Evolutionary conservation across 1,140 invertebrate genomes (phyloP).

Genomic region (Drosophila malerkotliana): DNA sequence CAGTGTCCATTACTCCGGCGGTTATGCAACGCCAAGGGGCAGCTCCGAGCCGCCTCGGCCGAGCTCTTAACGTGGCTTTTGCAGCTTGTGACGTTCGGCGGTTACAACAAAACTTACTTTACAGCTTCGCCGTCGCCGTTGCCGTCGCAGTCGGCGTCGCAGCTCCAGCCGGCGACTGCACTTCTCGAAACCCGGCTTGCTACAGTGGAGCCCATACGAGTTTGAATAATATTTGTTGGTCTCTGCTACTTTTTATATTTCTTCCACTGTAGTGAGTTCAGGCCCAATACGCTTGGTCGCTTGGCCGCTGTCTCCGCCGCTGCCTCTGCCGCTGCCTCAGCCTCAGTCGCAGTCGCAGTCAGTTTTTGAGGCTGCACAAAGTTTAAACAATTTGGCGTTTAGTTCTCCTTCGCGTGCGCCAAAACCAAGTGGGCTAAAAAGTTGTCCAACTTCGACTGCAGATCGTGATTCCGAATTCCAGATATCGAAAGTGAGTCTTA

Average conservation of each 20-base stretch:
- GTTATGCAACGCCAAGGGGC: slow-evolving; percentile 33
- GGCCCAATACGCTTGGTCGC: slow-evolving; percentile 6
- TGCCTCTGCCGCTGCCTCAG: slow-evolving; percentile 4
- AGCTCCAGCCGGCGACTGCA: slow-evolving; percentile 19
- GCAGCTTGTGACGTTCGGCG: slow-evolving; percentile 55
- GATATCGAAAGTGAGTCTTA: slow-evolving; percentile 4
- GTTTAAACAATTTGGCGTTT: slow-evolving; percentile 71
- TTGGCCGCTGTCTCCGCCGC: slow-evolving; percentile 1
- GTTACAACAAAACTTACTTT: slow-evolving; percentile 35
- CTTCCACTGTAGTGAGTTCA: not conserved
- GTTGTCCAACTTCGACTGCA: slow-evolving; percentile 9
- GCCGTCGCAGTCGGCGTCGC: slow-evolving; percentile 4
- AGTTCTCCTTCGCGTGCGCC: slow-evolving; percentile 74
- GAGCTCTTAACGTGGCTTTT: slow-evolving; percentile 46
- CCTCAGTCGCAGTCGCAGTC: slow-evolving; percentile 13
- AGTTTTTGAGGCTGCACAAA: slow-evolving; percentile 59
- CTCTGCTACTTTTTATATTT: not conserved
- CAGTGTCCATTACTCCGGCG: slow-evolving; percentile 32
- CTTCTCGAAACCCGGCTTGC: slow-evolving; percentile 18
- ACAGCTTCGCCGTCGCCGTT: not conserved
- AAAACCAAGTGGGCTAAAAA: slow-evolving; percentile 66
- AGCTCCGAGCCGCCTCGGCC: slow-evolving; percentile 28
- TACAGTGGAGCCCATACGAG: slow-evolving; percentile 10
- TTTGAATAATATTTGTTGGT: too few species aligned
- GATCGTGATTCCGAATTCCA: not conserved